Evolutionary conservation across 2,888 invertebrate genomes (phyloP).

Genomic region (Rhamnusium bicolor): DNA sequence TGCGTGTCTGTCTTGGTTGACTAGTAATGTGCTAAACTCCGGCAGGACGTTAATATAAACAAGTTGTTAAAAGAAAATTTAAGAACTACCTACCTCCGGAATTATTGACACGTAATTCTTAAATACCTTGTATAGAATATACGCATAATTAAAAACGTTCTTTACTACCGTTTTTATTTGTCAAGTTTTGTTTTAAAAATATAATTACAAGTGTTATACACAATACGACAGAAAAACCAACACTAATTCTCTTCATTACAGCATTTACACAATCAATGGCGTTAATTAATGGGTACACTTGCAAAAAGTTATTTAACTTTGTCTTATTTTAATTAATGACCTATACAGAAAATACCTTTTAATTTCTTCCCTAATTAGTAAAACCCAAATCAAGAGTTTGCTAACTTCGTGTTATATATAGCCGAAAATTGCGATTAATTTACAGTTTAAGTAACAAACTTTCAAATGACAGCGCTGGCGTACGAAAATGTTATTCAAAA

Average conservation of each 20-base stretch:
- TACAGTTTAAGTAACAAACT: neutral
- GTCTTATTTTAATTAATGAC: constrained; percentile 1
- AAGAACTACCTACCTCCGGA: too few species aligned
- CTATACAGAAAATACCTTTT: neutral
- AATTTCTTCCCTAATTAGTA: neutral
- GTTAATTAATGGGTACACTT: neutral
- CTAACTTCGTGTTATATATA: constrained; percentile 3
- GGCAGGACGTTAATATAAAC: too few species aligned
- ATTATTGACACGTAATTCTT: too few species aligned
- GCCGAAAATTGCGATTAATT: neutral
- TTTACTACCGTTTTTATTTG: too few species aligned
- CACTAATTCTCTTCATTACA: neutral
- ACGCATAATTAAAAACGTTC: too few species aligned
- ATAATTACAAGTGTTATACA: neutral
- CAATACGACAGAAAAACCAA: neutral
- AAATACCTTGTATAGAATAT: too few species aligned
- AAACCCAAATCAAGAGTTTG: neutral
- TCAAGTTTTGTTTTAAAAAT: too few species aligned
- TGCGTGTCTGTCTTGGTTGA: too few species aligned
- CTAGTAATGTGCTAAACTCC: too few species aligned
- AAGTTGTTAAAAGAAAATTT: too few species aligned
- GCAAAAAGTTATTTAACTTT: constrained; percentile 6
- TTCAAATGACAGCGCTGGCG: neutral
- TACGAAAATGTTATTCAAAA: neutral
- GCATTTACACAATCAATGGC: neutral